phyloP scores from a whole-genome alignment of 1,140 invertebrate genomes.

The Cydia pomonella region DNA sequence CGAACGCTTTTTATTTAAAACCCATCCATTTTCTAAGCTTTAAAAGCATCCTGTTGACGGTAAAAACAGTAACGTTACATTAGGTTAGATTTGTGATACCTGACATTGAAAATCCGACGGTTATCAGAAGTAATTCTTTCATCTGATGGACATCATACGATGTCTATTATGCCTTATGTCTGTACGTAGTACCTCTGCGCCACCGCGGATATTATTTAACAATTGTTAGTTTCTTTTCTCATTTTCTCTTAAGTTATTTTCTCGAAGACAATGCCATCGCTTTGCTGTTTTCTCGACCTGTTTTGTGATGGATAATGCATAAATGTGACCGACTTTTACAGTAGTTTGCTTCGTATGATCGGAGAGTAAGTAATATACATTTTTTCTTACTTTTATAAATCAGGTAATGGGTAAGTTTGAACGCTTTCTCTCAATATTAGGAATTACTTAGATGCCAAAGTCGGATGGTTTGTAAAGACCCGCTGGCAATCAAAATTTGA shows the following conservation, averaged over 20 bases:
- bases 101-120: too few species aligned
- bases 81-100: too few species aligned
- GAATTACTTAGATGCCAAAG: too few species aligned
- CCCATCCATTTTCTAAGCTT: too few species aligned
- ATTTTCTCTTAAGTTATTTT: conserved; percentile 32
- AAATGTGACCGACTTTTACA: not conserved
- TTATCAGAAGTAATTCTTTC: too few species aligned
- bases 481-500: too few species aligned
- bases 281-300: conserved; percentile 26
- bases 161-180: not conserved
- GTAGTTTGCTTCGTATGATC: not conserved
- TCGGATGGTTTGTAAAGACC: too few species aligned
- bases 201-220: conserved; percentile 29
- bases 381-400: not conserved
- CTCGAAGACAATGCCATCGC: conserved; percentile 25
- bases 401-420: not conserved
- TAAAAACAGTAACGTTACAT: too few species aligned
- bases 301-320: conserved; percentile 27
- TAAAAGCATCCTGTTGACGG: too few species aligned
- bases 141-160: not conserved
- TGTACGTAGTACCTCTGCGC: not conserved
- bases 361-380: not conserved
- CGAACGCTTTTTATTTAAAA: too few species aligned
- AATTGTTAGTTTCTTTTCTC: conserved; percentile 31
- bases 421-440: too few species aligned